Percentiles rank a stretch among this genome's conserved stretches.
Conservation (phyloP, 1,140 invertebrate species). For the Drosophila arawakana region DNA sequence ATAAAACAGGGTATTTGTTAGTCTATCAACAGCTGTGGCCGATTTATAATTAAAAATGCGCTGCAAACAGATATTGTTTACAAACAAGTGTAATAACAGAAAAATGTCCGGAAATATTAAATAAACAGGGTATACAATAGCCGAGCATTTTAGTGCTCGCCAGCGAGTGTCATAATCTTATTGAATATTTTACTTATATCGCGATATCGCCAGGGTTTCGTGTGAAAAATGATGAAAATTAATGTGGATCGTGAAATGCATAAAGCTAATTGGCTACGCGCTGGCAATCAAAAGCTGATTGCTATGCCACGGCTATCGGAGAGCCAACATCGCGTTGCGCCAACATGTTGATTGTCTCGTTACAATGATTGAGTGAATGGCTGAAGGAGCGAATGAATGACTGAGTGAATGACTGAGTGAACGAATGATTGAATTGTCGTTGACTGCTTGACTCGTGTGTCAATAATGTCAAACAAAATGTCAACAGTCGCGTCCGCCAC, state of each 20-base stretch:
- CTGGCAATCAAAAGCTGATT: conserved; percentile 40
- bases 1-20: background rate
- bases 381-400: conserved; percentile 21
- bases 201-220: conserved; percentile 51
- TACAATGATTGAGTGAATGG: conserved; percentile 14
- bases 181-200: conserved; percentile 55
- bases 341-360: conserved; percentile 34
- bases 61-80: background rate
- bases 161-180: conserved; percentile 65
- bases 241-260: conserved; percentile 15
- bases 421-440: conserved; percentile 16
- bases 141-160: background rate
- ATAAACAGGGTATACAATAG: too few relatives aligned
- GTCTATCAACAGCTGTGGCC: background rate
- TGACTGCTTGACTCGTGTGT: conserved; percentile 72
- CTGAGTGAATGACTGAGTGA: conserved; percentile 44
- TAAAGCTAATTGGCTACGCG: conserved; percentile 53
- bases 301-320: conserved; percentile 34
- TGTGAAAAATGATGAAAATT: conserved; percentile 47
- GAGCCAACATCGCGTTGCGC: conserved; percentile 32
- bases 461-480: conserved; percentile 79
- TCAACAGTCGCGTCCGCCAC: conserved; percentile 73
- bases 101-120: too few relatives aligned
- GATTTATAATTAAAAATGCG: background rate
- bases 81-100: background rate